phyloP scores from a whole-genome alignment of 2,888 invertebrate species.

The Syrphus vitripennis region DNA sequence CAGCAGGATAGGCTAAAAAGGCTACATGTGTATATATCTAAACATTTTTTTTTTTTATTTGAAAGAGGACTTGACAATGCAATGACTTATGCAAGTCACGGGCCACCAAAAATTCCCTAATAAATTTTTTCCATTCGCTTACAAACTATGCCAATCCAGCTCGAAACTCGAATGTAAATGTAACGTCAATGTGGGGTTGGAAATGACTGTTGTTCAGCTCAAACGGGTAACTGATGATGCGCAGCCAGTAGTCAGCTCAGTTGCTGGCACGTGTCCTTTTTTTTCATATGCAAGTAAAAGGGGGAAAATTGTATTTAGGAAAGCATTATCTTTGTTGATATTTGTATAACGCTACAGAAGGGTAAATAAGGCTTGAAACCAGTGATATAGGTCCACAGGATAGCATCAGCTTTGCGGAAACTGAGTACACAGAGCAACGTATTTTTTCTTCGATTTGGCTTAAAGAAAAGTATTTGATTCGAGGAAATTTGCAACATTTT shows the following conservation, averaged over 20 bases:
- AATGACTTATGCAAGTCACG: slow-evolving; percentile 71
- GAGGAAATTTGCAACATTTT: neutral
- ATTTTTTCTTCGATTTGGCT: neutral
- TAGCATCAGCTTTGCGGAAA: neutral
- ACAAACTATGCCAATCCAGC: slow-evolving; percentile 22
- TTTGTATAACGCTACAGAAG: neutral
- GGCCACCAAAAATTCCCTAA: slow-evolving; percentile 51
- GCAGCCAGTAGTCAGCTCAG: slow-evolving; percentile 20
- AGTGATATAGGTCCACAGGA: neutral
- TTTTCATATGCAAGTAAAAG: neutral
- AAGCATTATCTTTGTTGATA: neutral
- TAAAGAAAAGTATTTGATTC: neutral
- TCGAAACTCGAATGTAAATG: slow-evolving; percentile 3
- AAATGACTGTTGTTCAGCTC: slow-evolving; percentile 19
- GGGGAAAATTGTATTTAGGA: neutral
- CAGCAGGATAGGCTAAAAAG: slow-evolving; percentile 4
- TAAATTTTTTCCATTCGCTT: slow-evolving; percentile 68
- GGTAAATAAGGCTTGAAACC: neutral
- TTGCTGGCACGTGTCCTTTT: slow-evolving; percentile 55
- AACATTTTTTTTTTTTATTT: slow-evolving; percentile 3
- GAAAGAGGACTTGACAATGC: slow-evolving; percentile 59
- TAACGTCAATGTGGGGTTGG: slow-evolving; percentile 10
- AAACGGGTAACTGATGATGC: slow-evolving; percentile 45
- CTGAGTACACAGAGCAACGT: neutral
- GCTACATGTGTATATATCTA: neutral